Base-by-base conservation (phyloP, 2,888 invertebrate genomes). In the Adelphocoris suturalis region DNA sequence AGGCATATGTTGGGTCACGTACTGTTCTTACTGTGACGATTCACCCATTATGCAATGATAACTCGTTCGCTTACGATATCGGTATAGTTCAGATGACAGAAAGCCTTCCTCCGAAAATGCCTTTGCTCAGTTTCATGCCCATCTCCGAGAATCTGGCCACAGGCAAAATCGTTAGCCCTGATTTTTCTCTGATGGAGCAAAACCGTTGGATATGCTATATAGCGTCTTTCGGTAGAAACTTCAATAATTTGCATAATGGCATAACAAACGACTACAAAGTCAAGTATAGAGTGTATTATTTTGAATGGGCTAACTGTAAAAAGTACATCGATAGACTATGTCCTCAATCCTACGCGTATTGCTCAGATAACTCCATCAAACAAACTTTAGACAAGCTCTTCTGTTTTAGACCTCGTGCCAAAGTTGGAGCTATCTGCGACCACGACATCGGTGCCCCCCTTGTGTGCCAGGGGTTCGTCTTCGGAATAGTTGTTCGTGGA, bases 381-480 rank as follows among this genome's bases (percentile, higher is more conserved):
- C 37, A 13, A 7, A 11, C 78, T 1, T 78, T 78, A 1, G 78
- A 0, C 5, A 11, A 7, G 2, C 28, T 78, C 78, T 0, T 46
- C 2, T 78, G 78, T 37, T 78, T 78, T 14, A 78, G n/a, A 13
- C 1, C 78, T 14, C 78, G 13, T n/a, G 78, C 78, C 7, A 28
- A 68, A 37, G 86, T 86, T 7, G 86, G 86, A 11, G 68, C 86
- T 7, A n/a, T 86, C 47, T 86, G 86, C 75, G 86, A 86, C 52
- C 86, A 86, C 68, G 86, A 86, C 75, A 46, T 23, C 68, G 86
- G 86, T 19, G 86, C 86, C 4, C 86, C 86, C 47, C 86, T 86
- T 23, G 86, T 86, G 47, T 86, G 86, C 86, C 27, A 86, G 75
- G 86, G 86, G 47, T 19, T 19, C n/a, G 86, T 68, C 12, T 37